Evolutionary conservation across 23 tunicate genomes (phyloP).

Genomic region (Oikopleura vanhoeffeni): DNA sequence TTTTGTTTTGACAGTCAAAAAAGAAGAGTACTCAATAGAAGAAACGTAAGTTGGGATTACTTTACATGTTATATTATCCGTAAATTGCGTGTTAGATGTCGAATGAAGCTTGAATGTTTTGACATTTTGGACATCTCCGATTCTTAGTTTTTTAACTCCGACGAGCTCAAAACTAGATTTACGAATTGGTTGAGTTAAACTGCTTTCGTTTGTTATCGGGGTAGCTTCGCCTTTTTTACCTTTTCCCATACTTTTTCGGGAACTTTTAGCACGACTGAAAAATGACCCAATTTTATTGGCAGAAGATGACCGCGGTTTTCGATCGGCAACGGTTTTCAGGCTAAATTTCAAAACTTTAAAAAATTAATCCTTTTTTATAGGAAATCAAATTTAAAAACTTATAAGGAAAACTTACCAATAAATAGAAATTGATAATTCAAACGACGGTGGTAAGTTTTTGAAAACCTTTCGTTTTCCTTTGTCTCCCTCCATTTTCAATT

Average conservation of each 20-base stretch:
- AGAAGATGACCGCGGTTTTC: neutral
- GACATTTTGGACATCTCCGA: neutral
- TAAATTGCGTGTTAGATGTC: neutral
- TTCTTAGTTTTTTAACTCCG: neutral
- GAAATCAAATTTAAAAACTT: no score
- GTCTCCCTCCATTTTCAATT: neutral
- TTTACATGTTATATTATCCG: neutral
- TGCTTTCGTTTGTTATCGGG: neutral
- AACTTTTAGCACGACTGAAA: neutral
- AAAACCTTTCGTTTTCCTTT: neutral
- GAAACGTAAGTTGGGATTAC: neutral
- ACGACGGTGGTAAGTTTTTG: neutral
- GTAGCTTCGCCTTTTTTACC: neutral
- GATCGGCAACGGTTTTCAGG: neutral
- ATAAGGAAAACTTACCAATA: no score
- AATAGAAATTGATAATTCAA: neutral
- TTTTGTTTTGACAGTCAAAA: neutral
- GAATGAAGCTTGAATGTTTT: neutral
- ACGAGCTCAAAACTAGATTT: neutral
- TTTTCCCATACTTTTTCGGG: neutral
- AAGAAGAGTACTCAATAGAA: neutral
- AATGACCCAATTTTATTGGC: neutral
- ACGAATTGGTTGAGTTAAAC: neutral
- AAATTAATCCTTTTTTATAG: neutral
- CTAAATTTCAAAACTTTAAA: neutral